Base-by-base conservation (phyloP, 30 jellyfish, hydroid and myxozoan species). In the Nemopilema nomurai region DNA sequence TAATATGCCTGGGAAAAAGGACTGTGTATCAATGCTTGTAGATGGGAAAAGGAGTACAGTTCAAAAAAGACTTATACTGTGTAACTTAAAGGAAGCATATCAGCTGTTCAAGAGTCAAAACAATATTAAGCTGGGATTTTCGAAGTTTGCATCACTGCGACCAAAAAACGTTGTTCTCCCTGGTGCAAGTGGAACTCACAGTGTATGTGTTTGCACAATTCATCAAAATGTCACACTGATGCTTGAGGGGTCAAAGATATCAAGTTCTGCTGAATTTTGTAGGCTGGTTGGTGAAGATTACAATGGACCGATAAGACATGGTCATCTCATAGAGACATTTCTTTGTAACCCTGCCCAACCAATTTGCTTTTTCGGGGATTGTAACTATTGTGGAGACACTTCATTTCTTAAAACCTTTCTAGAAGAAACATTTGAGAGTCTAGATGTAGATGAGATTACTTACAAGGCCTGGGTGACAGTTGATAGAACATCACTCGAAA, bases 181-280 rank as follows among this genome's bases (percentile, higher is more conserved):
- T 29, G 82, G 82, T 29, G 70, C 72, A 13, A 50, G 86, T 50
- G 86, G 86, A 17, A 76, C 81, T 30, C 86, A 76, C 82, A 29
- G 83, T 50, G n/a, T n/a, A n/a, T n/a, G n/a, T n/a, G n/a, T n/a
- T n/a, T n/a, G n/a, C n/a, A n/a, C n/a, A n/a, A n/a, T 26, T 76
- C 67, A 51, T 51, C 67, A 51, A 20, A 51, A 51, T 51, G 67
- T 51, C 16, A 51, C 16, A 20, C 67, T 51, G 20, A 51, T 51
- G 67, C 67, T 51, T 16, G 67, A 51, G 20, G 67, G 77, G 9
- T 67, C 27, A 67, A 67, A 22, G 22, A 67, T 67, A 67, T 67
- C 27, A 16, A 67, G 77, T 67, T 21, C 24, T 13, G 23, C 77
- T 67, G 24, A 13, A 16, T 67, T 67, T 22, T 16, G 77, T 9